Evolutionary conservation across 1,140 invertebrate genomes (phyloP).

Genomic region (Drosophila trapezifrons): DNA sequence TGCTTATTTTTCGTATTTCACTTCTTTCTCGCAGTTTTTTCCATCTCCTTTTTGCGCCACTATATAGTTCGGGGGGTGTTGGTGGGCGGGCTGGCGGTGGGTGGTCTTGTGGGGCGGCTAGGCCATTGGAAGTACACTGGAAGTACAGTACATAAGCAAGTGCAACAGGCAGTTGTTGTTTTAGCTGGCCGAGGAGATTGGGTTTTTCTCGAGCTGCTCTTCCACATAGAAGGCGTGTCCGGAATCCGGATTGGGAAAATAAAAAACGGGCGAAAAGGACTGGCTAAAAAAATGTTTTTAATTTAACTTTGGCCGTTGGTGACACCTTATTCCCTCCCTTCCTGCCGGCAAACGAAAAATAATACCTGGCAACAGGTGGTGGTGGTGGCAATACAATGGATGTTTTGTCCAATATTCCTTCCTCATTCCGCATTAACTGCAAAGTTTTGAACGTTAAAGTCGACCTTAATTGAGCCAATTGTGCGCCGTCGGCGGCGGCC

Average conservation of each 20-base stretch:
- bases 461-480: conserved; percentile 37
- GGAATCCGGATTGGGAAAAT: conserved; percentile 25
- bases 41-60: conserved; percentile 46
- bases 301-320: conserved; percentile 67
- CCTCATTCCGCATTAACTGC: conserved; percentile 8
- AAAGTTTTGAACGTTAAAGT: conserved; percentile 5
- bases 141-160: conserved; percentile 63
- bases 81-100: neutral
- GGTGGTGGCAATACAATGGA: neutral
- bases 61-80: conserved; percentile 40
- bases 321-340: conserved; percentile 13
- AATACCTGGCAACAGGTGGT: conserved; percentile 62
- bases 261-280: neutral
- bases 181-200: conserved; percentile 42
- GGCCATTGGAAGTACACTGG: conserved; percentile 46
- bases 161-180: conserved; percentile 80
- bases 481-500: neutral
- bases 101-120: conserved; percentile 2
- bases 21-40: conserved; percentile 56
- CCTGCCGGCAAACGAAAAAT: neutral
- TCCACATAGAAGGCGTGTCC: conserved; percentile 57
- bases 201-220: conserved; percentile 22
- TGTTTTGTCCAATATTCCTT: conserved; percentile 13
- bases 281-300: conserved; percentile 66
- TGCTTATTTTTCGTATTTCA: conserved; percentile 50